Conservation (phyloP, 1,140 invertebrate species). For the Zaprionus camerounensis region DNA sequence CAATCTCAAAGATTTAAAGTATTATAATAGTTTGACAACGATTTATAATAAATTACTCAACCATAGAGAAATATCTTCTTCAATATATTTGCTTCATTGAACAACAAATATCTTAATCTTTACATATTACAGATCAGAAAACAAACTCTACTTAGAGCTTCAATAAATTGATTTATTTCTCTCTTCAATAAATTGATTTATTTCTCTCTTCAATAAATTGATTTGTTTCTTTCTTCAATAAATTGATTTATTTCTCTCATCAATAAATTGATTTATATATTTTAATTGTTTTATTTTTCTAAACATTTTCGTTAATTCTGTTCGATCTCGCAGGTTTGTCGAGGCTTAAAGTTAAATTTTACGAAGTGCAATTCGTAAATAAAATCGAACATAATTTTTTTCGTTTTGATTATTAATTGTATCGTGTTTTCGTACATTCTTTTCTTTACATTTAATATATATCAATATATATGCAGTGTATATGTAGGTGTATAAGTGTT, state of each 20-base stretch:
- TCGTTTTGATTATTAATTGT: slow-evolving; percentile 24
- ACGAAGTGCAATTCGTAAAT: slow-evolving; percentile 34
- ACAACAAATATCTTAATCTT: neutral
- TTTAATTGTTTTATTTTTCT: slow-evolving; percentile 5
- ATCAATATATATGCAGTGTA: slow-evolving; percentile 32
- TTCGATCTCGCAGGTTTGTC: slow-evolving; percentile 26
- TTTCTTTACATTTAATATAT: slow-evolving; percentile 33
- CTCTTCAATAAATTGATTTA: slow-evolving; percentile 27
- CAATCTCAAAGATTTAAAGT: neutral
- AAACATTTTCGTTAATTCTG: slow-evolving; percentile 7
- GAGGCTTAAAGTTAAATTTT: slow-evolving; percentile 30
- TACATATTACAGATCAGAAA: neutral
- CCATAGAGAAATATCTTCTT: neutral
- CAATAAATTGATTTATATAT: neutral
- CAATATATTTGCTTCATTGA: neutral
- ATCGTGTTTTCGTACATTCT: slow-evolving; percentile 5
- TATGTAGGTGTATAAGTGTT: slow-evolving; percentile 32
- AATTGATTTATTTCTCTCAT: slow-evolving; percentile 3
- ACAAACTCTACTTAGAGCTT: neutral
- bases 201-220: slow-evolving; percentile 29
- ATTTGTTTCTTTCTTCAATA: slow-evolving; percentile 7
- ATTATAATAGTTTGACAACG: neutral
- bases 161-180: slow-evolving; percentile 12
- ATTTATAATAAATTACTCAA: neutral
- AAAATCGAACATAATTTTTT: slow-evolving; percentile 25